These are phyloP conservation scores for Ancistrus triradiatus DNA, from an alignment of 2,113 vertebrate species.

Conservation along the genomic window DNA sequence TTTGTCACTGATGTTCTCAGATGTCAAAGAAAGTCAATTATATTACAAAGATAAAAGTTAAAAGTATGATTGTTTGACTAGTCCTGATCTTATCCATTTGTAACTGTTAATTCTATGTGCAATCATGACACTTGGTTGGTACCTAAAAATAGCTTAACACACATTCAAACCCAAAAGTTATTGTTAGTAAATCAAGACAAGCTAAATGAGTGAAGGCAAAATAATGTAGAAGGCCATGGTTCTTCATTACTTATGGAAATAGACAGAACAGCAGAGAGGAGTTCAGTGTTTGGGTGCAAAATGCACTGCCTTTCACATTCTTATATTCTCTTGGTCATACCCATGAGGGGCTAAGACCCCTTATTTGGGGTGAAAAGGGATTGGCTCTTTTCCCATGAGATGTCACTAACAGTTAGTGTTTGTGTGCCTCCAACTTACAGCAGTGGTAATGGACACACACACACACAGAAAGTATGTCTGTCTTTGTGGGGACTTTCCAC, in stretches of 20 bases:
- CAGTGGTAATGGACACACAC: not conserved
- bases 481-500: too few relatives aligned
- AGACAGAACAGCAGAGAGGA: constrained; percentile 27
- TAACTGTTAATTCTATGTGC: too few relatives aligned
- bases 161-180: not conserved
- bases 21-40: not conserved
- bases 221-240: constrained; percentile 32
- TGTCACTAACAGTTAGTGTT: constrained; percentile 56
- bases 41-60: too few relatives aligned
- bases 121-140: too few relatives aligned
- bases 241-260: constrained; percentile 13
- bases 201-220: constrained; percentile 14
- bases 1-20: too few relatives aligned
- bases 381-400: constrained; percentile 51
- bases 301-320: not conserved
- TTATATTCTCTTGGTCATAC: too few relatives aligned
- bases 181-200: constrained; percentile 24
- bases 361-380: constrained; percentile 11
- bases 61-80: too few relatives aligned
- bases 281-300: constrained; percentile 18
- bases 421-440: constrained; percentile 34
- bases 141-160: constrained; percentile 2
- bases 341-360: too few relatives aligned
- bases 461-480: constrained; percentile 1
- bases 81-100: too few relatives aligned